Evolutionary conservation across 2,113 vertebrate genomes (phyloP).

Genomic region (Notothenia coriiceps): DNA sequence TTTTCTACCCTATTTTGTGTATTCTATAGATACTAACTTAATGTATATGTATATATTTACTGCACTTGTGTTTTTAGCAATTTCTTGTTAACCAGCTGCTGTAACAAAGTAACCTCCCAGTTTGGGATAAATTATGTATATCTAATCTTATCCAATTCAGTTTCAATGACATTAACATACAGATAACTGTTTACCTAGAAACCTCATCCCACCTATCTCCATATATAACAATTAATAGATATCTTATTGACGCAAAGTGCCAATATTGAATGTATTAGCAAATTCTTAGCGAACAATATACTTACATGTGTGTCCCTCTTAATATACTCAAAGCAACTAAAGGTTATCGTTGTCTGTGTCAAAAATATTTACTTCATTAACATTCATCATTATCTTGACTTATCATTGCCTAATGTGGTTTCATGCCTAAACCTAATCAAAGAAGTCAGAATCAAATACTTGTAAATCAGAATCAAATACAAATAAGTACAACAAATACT

Average conservation of each 20-base stretch:
- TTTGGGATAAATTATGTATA: too few species aligned
- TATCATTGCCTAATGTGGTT: background rate
- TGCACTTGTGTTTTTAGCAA: too few species aligned
- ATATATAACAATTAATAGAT: too few species aligned
- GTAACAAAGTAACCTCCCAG: too few species aligned
- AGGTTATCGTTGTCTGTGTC: background rate
- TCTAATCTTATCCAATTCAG: too few species aligned
- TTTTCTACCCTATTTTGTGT: background rate
- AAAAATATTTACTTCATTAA: conserved; percentile 1
- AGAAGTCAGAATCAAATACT: background rate
- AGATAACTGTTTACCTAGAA: too few species aligned
- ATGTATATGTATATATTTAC: too few species aligned
- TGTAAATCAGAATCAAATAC: background rate
- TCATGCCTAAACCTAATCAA: background rate
- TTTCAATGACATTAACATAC: too few species aligned
- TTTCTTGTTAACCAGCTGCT: too few species aligned
- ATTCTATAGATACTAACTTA: too few species aligned
- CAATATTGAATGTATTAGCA: too few species aligned
- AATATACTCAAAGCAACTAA: background rate
- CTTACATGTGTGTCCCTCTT: background rate
- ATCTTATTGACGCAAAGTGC: too few species aligned
- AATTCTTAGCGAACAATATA: background rate
- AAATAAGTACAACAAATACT: background rate
- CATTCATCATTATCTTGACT: conserved; percentile 2
- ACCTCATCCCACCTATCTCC: background rate